Evolutionary conservation across 2,888 invertebrate genomes (phyloP), one percentile per base, ranked within the genome.

Genomic region (Dasysyrphus albostriatus): DNA sequence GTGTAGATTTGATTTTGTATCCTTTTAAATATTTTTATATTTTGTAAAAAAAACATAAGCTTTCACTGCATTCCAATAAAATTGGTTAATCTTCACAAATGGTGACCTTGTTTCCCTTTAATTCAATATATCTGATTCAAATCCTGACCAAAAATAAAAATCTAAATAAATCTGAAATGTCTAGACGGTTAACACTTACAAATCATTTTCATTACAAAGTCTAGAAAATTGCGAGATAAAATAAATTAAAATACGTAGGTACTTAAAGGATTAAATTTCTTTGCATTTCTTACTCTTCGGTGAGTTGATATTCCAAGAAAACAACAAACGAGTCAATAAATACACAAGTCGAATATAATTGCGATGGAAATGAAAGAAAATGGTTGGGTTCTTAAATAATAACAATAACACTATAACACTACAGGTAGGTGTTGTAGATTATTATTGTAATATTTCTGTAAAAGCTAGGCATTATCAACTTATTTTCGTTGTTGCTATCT

Each of bases 151-250:
- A 54, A 54, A 8, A 3, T 7, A 54, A 16, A 29, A 29, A 47
- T n/a, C 1, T 2, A 51, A 51, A 51, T 29, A 54, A 32, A 29
- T n/a, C n/a, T 29, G 4, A 32, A 54, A 54, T 32, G 54, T 54
- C 54, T 54, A 54, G 54, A 54, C 54, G 29, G 29, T 54, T 29
- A 1, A 54, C 54, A 54, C 54, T 54, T 54, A 32, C 14, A n/a
- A 51, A 29, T 24, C 19, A 47, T 49, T 49, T 49, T 51, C 54
- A n/a, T 54, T 29, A n/a, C 2, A 54, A 32, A 24, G 14, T 9
- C n/a, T 7, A n/a, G 6, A 7, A 24, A 29, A 8, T 8, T 32
- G 12, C 8, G 3, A 29, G 32, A 54, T 54, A 54, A 54, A 54
- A 54, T 54, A 54, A 54, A 54, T 4, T 24, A 54, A 29, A 54